phyloP scores from a whole-genome alignment of 2,888 invertebrate genomes.

The Hydropsyche betteni region DNA sequence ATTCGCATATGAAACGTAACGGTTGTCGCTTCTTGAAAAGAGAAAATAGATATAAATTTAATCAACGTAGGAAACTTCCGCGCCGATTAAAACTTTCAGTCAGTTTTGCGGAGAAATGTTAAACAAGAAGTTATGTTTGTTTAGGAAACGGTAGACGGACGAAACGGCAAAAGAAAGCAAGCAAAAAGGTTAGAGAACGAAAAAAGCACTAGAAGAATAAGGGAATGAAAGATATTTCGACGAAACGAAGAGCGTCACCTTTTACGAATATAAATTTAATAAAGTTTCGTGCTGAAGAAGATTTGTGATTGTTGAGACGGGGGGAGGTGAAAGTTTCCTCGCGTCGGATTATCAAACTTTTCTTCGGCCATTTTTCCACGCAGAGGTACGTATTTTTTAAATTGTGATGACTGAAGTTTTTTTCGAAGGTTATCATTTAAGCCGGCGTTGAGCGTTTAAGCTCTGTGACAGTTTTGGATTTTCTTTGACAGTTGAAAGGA shows the following conservation, averaged over 20 bases:
- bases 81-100: constrained; percentile 49
- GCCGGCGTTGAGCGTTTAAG: constrained; percentile 41
- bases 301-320: constrained; percentile 39
- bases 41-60: constrained; percentile 49
- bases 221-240: constrained; percentile 37
- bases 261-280: constrained; percentile 42
- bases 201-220: constrained; percentile 28
- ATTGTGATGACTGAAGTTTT: constrained; percentile 46
- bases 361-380: constrained; percentile 12
- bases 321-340: constrained; percentile 30
- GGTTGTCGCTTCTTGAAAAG: constrained; percentile 23
- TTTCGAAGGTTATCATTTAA: constrained; percentile 46
- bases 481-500: constrained; percentile 47
- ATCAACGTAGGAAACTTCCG: constrained; percentile 47
- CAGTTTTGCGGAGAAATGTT: constrained; percentile 48
- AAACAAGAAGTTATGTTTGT: constrained; percentile 50
- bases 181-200: constrained; percentile 5
- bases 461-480: constrained; percentile 48
- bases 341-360: constrained; percentile 44
- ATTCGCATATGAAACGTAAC: constrained; percentile 19
- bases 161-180: constrained; percentile 12
- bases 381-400: constrained; percentile 12
- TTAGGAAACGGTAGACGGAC: constrained; percentile 39
- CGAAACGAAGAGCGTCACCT: constrained; percentile 35
- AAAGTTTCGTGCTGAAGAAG: constrained; percentile 39